These are phyloP conservation scores for Gallinago solitaria DNA, from an alignment of 2,797 vertebrate species.

Conservation along the genomic window DNA sequence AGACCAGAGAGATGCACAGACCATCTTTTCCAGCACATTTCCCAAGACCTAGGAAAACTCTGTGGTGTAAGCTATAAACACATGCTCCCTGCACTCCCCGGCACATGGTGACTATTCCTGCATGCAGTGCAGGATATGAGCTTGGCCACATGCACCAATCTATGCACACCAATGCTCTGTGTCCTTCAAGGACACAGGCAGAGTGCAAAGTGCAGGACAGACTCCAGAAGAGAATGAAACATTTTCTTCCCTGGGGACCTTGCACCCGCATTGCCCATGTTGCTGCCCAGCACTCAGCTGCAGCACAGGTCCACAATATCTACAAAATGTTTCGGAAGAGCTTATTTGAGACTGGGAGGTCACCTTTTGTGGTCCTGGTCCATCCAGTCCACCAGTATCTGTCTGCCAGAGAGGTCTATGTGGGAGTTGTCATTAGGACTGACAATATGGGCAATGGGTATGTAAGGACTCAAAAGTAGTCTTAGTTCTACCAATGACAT, in stretches of 20 bases:
- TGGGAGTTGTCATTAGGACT: not conserved
- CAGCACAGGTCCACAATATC: not conserved
- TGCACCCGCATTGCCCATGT: accelerated
- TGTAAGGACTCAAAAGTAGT: not conserved
- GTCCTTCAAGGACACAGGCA: not conserved
- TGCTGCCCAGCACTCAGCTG: no score
- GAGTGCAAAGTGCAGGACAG: not conserved
- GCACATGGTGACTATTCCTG: not conserved
- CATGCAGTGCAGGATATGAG: accelerated
- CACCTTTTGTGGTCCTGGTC: not conserved
- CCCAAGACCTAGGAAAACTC: not conserved
- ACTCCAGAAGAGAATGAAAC: not conserved
- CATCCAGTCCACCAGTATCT: not conserved
- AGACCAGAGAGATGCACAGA: not conserved
- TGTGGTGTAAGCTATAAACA: accelerated
- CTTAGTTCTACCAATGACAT: not conserved
- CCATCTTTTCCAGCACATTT: not conserved
- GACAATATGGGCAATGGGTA: not conserved
- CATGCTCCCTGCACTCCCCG: not conserved
- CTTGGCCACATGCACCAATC: accelerated
- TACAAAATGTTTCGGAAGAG: not conserved
- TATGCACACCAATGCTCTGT: not conserved
- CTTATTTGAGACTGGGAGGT: not conserved
- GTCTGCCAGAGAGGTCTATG: not conserved
- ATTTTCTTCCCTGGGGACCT: not conserved